phyloP scores from a whole-genome alignment of 1,140 invertebrate species.

The Nephotettix cincticeps region DNA sequence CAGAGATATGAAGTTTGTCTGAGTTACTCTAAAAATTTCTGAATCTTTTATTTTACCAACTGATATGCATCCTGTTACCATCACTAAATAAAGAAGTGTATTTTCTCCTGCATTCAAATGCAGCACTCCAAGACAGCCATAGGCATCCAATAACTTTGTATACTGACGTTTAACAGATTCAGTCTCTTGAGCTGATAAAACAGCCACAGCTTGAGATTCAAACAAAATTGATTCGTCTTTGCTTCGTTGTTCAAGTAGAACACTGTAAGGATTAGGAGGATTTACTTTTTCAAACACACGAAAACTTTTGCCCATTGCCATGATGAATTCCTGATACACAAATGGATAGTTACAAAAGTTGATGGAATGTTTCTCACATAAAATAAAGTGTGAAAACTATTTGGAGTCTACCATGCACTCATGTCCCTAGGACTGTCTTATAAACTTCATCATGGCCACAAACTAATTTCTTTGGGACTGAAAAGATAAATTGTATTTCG shows the following conservation, averaged over 20 bases:
- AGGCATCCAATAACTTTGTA: constrained; percentile 86
- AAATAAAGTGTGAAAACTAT: too few species aligned
- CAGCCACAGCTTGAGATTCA: constrained; percentile 85
- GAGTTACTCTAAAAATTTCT: constrained; percentile 92
- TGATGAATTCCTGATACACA: too few species aligned
- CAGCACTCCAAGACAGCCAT: constrained; percentile 89
- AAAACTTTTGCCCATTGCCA: constrained; percentile 93
- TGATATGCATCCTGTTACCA: constrained; percentile 93
- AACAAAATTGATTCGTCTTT: constrained; percentile 85
- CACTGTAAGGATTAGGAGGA: constrained; percentile 82
- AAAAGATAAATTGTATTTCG: too few species aligned
- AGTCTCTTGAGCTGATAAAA: constrained; percentile 77
- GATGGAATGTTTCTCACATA: too few species aligned
- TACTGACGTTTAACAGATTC: constrained; percentile 87
- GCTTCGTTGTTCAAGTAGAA: constrained; percentile 84
- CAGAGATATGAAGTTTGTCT: constrained; percentile 85
- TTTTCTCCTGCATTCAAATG: constrained; percentile 82
- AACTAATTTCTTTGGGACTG: too few species aligned
- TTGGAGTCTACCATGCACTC: too few species aligned
- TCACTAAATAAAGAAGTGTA: constrained; percentile 80
- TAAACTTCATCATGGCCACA: too few species aligned
- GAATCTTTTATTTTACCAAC: constrained; percentile 91
- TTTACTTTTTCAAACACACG: constrained; percentile 85
- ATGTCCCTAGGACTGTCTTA: too few species aligned
- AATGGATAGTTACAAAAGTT: too few species aligned